Evolutionary conservation across 2,888 invertebrate genomes (phyloP).

Genomic region (Caenorhabditis zanzibari): DNA sequence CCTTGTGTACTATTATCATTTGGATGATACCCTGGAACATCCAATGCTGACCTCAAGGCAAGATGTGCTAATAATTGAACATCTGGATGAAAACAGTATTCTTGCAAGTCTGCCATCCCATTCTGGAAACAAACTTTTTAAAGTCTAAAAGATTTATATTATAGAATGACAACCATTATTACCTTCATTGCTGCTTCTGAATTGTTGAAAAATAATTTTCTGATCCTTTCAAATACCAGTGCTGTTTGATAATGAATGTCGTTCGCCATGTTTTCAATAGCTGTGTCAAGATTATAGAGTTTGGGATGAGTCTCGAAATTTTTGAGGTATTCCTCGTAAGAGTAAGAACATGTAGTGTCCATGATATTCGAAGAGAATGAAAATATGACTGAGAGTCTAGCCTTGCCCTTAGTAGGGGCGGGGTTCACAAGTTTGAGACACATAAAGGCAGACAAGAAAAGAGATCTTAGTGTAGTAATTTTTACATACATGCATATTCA

Average conservation of each 20-base stretch:
- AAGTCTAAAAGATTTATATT: too few species aligned
- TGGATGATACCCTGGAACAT: conserved; percentile 26
- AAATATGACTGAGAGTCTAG: background rate
- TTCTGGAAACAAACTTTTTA: background rate
- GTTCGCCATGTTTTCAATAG: conserved; percentile 15
- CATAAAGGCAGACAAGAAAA: background rate
- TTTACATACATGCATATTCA: conserved; percentile 22
- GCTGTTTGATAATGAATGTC: conserved; percentile 37
- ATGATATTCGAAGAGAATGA: background rate
- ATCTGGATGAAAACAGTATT: conserved; percentile 52
- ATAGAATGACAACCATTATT: background rate
- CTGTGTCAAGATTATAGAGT: background rate
- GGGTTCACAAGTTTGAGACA: background rate
- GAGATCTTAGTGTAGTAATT: background rate
- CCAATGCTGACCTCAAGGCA: conserved; percentile 17
- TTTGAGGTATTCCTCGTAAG: background rate
- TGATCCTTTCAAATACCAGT: conserved; percentile 24
- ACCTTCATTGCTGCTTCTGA: conserved; percentile 19
- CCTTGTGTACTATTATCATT: background rate
- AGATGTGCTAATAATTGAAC: conserved; percentile 52
- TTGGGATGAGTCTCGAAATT: background rate
- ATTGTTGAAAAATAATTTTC: conserved; percentile 31
- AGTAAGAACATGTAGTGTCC: background rate
- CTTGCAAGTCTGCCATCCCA: conserved; percentile 5
- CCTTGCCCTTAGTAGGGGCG: background rate